Evolutionary conservation across 1,140 invertebrate species (phyloP).

Genomic region (Cydia pomonella): DNA sequence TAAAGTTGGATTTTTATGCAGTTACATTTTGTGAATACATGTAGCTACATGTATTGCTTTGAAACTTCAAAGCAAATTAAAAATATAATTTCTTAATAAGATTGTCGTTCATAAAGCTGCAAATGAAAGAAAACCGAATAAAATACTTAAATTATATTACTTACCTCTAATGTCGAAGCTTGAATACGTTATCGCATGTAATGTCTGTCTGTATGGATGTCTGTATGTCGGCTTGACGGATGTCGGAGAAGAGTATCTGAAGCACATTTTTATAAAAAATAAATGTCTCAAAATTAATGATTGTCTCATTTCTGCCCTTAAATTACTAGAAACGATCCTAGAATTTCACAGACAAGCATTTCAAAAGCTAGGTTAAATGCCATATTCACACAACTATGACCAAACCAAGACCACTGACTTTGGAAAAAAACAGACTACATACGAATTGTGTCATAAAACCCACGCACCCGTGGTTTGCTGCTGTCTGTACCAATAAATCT

Average conservation of each 20-base stretch:
- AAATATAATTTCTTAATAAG: too few species aligned
- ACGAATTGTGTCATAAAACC: too few species aligned
- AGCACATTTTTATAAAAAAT: conserved; percentile 73
- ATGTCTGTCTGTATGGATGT: conserved; percentile 25
- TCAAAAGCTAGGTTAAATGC: too few species aligned
- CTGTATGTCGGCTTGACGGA: conserved; percentile 33
- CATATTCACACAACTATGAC: too few species aligned
- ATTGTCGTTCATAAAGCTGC: neutral
- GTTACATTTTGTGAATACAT: too few species aligned
- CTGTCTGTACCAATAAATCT: too few species aligned
- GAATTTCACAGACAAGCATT: neutral
- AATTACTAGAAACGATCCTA: neutral
- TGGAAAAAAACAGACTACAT: too few species aligned
- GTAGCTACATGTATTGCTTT: too few species aligned
- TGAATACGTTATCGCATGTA: conserved; percentile 36
- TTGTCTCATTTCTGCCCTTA: conserved; percentile 45
- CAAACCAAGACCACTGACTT: too few species aligned
- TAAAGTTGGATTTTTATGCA: too few species aligned
- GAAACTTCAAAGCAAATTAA: too few species aligned
- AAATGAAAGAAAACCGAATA: conserved; percentile 13
- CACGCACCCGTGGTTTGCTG: too few species aligned
- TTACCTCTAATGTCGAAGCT: conserved; percentile 38
- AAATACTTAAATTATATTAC: conserved; percentile 6
- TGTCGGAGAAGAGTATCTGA: conserved; percentile 32
- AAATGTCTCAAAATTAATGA: conserved; percentile 64